Evolutionary conservation across 2,888 invertebrate genomes (phyloP), one percentile per base, ranked within the genome.

Genomic region (Eristalis pertinax): DNA sequence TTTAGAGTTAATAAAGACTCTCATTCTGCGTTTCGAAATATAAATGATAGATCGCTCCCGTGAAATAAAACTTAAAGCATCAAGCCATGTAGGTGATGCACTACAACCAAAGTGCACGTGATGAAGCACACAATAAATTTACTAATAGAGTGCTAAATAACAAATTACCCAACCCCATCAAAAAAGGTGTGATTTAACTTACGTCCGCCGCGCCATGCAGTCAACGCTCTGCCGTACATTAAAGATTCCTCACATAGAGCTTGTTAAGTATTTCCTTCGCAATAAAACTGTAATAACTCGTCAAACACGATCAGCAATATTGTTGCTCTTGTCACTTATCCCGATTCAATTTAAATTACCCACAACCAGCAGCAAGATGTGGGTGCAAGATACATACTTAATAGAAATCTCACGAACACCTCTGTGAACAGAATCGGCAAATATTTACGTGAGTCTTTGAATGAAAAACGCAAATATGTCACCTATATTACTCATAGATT

Each of bases 401-500:
- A 50, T 50, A 50, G 50, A 19, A 50, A 50, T 19, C 50, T 50
- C 50, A 50, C 50, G 50, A 50, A 50, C 32, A n/a, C 29, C 10
- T 15, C 32, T 62, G 29, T 62, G 26, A 63, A 63, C 32, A 63
- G 29, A 24, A 63, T 63, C 19, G 4, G 15, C 13, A 74, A 74
- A 56, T 74, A 22, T 65, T 74, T 65, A 11, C 29, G 38, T 56
- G 63, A 50, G 29, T 29, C 4, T 13, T 19, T 50, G 22, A 65
- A 72, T 38, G 26, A 70, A n/a, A 29, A 62, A 29, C 29, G 19
- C 50, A 50, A 50, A 50, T 50, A 62, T 41, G 22, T 29, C 65
- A 41, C 35, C 35, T 65, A 43, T 26, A n/a, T 67, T 43, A 43
- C 43, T 67, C 67, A 67, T 24, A 67, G 24, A 41, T 32, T 65